Evolutionary conservation across 2,113 vertebrate genomes (phyloP).

Genomic region (Pangasianodon hypophthalmus): DNA sequence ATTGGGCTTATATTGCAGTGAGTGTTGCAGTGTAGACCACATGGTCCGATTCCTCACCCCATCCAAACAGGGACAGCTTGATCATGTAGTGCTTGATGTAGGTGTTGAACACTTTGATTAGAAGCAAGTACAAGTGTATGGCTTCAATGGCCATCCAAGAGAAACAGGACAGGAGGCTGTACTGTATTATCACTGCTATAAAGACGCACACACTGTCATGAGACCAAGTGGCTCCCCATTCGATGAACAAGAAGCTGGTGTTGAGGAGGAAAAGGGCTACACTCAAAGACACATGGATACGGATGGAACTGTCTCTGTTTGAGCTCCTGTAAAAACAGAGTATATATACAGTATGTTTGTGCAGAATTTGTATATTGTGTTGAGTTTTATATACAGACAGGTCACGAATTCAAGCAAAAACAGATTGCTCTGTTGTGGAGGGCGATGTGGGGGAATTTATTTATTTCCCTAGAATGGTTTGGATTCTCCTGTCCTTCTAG

Average conservation of each 20-base stretch:
- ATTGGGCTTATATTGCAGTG: not conserved
- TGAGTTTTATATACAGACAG: not conserved
- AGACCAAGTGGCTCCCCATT: slow-evolving; percentile 61
- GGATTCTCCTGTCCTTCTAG: not conserved
- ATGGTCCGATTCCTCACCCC: slow-evolving; percentile 65
- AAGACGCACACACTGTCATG: slow-evolving; percentile 58
- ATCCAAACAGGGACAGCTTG: slow-evolving; percentile 68
- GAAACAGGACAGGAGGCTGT: slow-evolving; percentile 68
- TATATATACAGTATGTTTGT: not conserved
- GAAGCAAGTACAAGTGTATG: slow-evolving; percentile 69
- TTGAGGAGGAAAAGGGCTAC: slow-evolving; percentile 70
- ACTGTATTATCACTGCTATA: slow-evolving; percentile 66
- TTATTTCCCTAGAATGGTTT: not conserved
- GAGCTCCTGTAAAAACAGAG: slow-evolving; percentile 53
- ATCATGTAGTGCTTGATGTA: slow-evolving; percentile 66
- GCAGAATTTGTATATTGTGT: not conserved
- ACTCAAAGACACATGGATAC: slow-evolving; percentile 70
- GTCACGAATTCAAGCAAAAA: not conserved
- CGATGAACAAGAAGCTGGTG: slow-evolving; percentile 65
- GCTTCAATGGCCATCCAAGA: slow-evolving; percentile 75
- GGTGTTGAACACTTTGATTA: slow-evolving; percentile 72
- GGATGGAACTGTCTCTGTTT: slow-evolving; percentile 53
- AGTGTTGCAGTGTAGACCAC: not conserved
- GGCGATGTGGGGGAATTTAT: not conserved
- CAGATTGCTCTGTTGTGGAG: too few relatives aligned